Conservation (phyloP, 1,140 invertebrate species). For the Lordiphosa clarofinis region DNA sequence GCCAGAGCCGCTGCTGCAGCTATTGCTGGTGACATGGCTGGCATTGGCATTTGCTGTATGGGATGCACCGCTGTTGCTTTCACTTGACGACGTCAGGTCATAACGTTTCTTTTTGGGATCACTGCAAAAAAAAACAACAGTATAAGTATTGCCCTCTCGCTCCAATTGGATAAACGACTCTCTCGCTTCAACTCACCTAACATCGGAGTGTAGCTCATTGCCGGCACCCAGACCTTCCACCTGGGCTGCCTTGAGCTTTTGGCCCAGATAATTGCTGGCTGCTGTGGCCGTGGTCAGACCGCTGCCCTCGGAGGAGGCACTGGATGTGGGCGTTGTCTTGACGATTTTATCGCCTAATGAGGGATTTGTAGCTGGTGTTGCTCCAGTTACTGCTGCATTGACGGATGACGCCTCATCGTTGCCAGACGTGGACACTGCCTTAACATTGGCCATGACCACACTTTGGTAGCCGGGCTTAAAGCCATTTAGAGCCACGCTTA, state of each 20-base stretch:
- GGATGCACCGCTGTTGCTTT: not conserved
- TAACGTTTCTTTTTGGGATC: constrained; percentile 76
- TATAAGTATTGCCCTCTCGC: not conserved
- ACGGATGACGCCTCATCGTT: constrained; percentile 1
- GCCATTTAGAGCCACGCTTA: constrained; percentile 52
- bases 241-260: constrained; percentile 74
- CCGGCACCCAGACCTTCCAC: constrained; percentile 70
- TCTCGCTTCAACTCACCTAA: constrained; percentile 54
- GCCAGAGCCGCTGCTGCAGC: constrained; percentile 10
- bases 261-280: constrained; percentile 69
- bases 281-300: constrained; percentile 58
- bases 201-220: constrained; percentile 70
- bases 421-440: constrained; percentile 10
- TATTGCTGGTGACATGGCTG: constrained; percentile 20
- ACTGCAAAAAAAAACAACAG: constrained; percentile 35
- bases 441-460: constrained; percentile 60
- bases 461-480: constrained; percentile 62
- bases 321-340: constrained; percentile 30
- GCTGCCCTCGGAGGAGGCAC: constrained; percentile 9
- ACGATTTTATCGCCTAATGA: constrained; percentile 40
- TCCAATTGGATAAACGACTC: not conserved
- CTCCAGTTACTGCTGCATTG: constrained; percentile 11
- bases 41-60: constrained; percentile 1
- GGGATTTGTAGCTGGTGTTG: constrained; percentile 26
- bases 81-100: constrained; percentile 37